Base-by-base conservation (phyloP, 2,113 vertebrate genomes). In the Forbesichthys agassizii region DNA sequence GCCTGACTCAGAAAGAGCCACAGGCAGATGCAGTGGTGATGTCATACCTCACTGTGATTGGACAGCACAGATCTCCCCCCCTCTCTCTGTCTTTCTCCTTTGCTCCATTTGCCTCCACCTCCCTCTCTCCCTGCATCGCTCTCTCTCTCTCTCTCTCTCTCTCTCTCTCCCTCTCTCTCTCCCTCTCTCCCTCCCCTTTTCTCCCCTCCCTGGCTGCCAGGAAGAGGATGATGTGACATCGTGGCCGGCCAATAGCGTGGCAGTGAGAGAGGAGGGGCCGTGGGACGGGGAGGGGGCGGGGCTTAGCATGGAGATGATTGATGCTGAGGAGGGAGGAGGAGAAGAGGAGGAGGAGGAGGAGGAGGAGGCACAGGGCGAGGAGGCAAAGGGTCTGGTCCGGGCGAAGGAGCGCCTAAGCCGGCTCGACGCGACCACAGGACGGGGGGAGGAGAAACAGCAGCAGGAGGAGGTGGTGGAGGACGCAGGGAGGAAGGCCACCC, bases 301-400 rank as follows among this genome's bases (percentile, higher is more conserved):
- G 88, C 93, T 91, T 77, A 92, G 95, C 92, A 92, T 94, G 81
- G 92, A 95, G 88, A 92, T 96, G 92, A 95, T 95, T 82, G 94
- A 97, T 91, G 95, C 96, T 69, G 89, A 93, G 79, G 92, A 91
- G 85, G 66, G 75, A 78, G 71, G 83, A 79, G 66, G 75, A 78
- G 71, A 81, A 79, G 27, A 27, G 20, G 20, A 20, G 27, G 27
- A 27, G 27, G 27, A 27, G 69, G 73, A 14, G 75, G 76, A 64
- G 81, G 81, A 79, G 84, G 86, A 61, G 66, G 77, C 73, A 48
- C 59, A 78, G 64, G 47, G 42, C 13, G 67, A 7, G 71, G 85
- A 86, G 83, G 84, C 86, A 71, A 66, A 77, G 33, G 74, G 67
- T 55, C 78, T 75, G 55, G 82, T 80, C 77, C 61, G 69, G 82